These are phyloP conservation scores for Pterophyllum scalare DNA, from an alignment of 2,113 vertebrate genomes.

Conservation along the genomic window DNA sequence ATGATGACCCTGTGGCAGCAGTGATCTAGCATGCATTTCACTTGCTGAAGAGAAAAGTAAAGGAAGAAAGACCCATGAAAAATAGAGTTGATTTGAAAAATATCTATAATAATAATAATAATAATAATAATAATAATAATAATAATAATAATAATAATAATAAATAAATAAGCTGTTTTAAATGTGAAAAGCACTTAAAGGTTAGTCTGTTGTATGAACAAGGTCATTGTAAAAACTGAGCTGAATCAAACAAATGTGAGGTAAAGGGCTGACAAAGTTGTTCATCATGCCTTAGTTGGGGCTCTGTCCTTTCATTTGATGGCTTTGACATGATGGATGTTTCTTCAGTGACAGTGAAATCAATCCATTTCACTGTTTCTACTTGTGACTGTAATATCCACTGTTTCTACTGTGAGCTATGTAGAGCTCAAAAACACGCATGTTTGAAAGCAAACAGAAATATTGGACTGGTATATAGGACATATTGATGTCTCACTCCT, in stretches of 20 bases:
- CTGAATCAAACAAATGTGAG: neutral
- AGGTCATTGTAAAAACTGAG: neutral
- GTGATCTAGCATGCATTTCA: neutral
- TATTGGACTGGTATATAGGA: neutral
- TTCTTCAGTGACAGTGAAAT: slow-evolving; percentile 23
- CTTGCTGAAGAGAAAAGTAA: neutral
- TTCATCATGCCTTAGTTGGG: slow-evolving; percentile 15
- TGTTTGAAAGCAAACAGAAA: neutral
- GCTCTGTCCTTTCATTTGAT: slow-evolving; percentile 8
- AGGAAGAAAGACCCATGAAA: neutral
- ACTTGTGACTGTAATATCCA: neutral
- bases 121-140: too few species aligned
- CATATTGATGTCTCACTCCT: slow-evolving; percentile 3
- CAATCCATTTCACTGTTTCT: neutral
- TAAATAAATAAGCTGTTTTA: neutral
- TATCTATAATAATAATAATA: too few species aligned
- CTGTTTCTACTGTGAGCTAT: neutral
- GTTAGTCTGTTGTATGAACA: neutral
- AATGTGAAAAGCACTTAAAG: neutral
- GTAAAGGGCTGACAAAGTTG: neutral
- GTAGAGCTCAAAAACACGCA: neutral
- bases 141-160: too few species aligned
- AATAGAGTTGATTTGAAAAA: neutral
- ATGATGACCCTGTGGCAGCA: neutral
- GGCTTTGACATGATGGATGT: slow-evolving; percentile 13